Base-by-base conservation (phyloP, 2,113 vertebrate species). In the Geococcyx californianus region DNA sequence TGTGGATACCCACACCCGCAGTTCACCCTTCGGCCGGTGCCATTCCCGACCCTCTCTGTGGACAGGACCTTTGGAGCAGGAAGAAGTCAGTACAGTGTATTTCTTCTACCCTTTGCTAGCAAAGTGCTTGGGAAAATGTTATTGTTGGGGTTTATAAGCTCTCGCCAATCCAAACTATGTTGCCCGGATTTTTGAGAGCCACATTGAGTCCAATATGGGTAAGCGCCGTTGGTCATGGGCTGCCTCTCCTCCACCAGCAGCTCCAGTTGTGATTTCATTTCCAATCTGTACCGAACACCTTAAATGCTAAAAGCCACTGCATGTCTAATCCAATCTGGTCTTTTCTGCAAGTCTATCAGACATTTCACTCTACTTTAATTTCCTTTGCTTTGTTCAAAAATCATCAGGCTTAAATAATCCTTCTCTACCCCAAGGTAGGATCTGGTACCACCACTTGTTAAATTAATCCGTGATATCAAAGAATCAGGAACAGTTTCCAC, bases 11-110 rank as follows among this genome's bases (percentile, higher is more conserved):
- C 98, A 0, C 99, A 99, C 90, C 98, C 98, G 0, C 99, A 99
- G 95, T 99, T 99, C 97, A 99, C 98, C 64, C 97, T 99, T 34
- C 98, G 99, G n/a, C 97, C 99, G 1, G 99, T 99, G 98, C 98
- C 98, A 1, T 99, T 99, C 96, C 98, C 99, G 36, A 98, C 98
- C 2, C 98, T 99, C 70, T 98, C 98, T 0, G 98, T 99, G 95
- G 99, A 99, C 93, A 97, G 99, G 93, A 98, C 98, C 45, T 99
- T 99, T 28, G 98, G 98, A 73, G 76, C 99, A 93, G 98, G 98
- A 98, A 98, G 98, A 97, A 91, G 85, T 97, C 76, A 96, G 95
- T 96, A 40, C 55, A 56, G n/a, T 64, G 38, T 6, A 55, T 89
- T 85, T 88, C 56, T 40, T 25, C 33, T 17, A 15, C 16, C 68